These are phyloP conservation scores for Bombus consobrinus DNA, from an alignment of 1,140 invertebrate genomes.

Conservation along the genomic window DNA sequence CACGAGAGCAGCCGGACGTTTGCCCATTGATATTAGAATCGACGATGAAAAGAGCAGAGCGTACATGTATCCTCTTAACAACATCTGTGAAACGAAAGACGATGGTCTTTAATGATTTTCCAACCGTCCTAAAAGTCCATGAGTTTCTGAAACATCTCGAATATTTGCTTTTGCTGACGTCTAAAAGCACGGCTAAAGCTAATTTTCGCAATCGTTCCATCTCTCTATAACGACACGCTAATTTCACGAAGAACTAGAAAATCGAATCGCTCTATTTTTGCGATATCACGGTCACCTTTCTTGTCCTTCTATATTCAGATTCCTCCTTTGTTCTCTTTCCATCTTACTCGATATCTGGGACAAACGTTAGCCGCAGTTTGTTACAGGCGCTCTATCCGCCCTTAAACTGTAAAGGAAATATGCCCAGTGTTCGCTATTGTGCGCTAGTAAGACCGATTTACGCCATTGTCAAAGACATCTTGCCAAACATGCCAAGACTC, in stretches of 20 bases:
- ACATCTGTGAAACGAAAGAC: neutral
- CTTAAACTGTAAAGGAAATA: slow-evolving; percentile 60
- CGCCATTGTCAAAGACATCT: slow-evolving; percentile 57
- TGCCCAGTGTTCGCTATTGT: slow-evolving; percentile 53
- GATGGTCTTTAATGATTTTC: slow-evolving; percentile 7
- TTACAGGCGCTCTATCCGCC: slow-evolving; percentile 66
- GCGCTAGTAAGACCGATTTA: slow-evolving; percentile 59
- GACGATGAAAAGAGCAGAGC: slow-evolving; percentile 18
- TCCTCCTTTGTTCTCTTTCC: slow-evolving; percentile 22
- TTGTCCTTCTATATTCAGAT: neutral
- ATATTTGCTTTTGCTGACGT: neutral
- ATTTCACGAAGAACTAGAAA: neutral
- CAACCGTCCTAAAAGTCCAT: neutral
- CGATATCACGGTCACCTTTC: neutral
- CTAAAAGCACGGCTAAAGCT: neutral
- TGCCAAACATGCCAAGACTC: slow-evolving; percentile 24
- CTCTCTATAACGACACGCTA: neutral
- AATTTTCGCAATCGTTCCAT: neutral
- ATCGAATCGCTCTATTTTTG: neutral
- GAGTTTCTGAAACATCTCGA: neutral
- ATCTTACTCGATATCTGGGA: slow-evolving; percentile 18
- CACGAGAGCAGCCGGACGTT: slow-evolving; percentile 45
- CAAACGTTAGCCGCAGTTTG: slow-evolving; percentile 50
- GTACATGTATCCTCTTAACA: neutral
- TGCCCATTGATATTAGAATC: slow-evolving; percentile 2